Evolutionary conservation across 2,797 vertebrate genomes (phyloP).

Genomic region (Manis pentadactyla): DNA sequence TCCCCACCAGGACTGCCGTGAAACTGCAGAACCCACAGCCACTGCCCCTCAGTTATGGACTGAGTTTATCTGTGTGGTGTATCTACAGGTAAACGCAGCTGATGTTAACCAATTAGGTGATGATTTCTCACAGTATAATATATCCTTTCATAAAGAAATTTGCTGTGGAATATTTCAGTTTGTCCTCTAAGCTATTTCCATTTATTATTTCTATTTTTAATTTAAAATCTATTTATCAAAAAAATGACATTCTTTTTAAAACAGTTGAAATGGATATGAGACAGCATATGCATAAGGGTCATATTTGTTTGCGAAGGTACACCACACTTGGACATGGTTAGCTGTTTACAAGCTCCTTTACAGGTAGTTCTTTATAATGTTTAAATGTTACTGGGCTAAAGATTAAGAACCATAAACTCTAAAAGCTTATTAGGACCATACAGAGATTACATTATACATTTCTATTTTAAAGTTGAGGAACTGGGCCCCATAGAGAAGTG

Average conservation of each 20-base stretch:
- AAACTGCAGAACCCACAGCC: background rate
- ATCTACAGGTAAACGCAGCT: background rate
- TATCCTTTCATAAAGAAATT: background rate
- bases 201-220: too few relatives aligned
- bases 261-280: background rate
- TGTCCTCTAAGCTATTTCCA: background rate
- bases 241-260: background rate
- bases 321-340: background rate
- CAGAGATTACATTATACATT: background rate
- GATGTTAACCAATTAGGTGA: background rate
- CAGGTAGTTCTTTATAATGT: background rate
- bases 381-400: background rate
- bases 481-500: background rate
- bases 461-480: background rate
- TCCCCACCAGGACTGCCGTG: background rate
- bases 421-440: background rate
- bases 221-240: constrained; percentile 34
- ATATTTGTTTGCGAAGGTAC: background rate
- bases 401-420: background rate
- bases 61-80: background rate
- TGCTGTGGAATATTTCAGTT: background rate
- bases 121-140: background rate
- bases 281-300: background rate
- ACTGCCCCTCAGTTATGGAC: background rate
- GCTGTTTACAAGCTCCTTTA: background rate